phyloP scores from a whole-genome alignment of 2,797 vertebrate genomes.

The Heteromormyrus szaboi region DNA sequence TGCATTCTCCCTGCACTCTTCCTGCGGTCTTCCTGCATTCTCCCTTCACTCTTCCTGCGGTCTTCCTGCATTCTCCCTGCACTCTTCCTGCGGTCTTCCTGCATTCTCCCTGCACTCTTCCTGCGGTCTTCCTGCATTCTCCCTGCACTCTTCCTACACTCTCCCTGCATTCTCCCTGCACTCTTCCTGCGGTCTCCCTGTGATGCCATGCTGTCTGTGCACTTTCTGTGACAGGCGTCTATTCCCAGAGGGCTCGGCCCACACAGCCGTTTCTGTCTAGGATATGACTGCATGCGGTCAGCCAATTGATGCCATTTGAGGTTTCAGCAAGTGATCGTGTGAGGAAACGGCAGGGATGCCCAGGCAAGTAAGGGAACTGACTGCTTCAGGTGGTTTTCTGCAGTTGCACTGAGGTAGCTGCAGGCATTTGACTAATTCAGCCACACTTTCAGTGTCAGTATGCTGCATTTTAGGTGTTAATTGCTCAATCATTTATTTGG shows the following conservation, averaged over 20 bases:
- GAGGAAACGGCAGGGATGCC: background rate
- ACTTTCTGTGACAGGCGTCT: background rate
- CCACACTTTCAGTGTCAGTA: background rate
- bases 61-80: no score
- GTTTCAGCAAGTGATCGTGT: background rate
- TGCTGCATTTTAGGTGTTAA: background rate
- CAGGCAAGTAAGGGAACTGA: background rate
- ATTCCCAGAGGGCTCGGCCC: background rate
- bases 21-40: no score
- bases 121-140: no score
- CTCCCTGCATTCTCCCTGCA: no score
- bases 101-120: no score
- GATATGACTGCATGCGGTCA: background rate
- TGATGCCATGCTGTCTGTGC: background rate
- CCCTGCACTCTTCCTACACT: no score
- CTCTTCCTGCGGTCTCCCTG: background rate
- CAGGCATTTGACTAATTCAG: background rate
- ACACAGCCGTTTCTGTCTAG: background rate
- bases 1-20: no score
- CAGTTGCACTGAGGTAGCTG: background rate
- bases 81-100: background rate
- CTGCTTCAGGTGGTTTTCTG: background rate
- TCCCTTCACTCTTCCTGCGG: no score
- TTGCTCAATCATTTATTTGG: slow-evolving; percentile 10
- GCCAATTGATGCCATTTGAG: background rate